These are phyloP conservation scores for Agriopis leucophaearia DNA, from an alignment of 2,888 invertebrate genomes.

Conservation along the genomic window DNA sequence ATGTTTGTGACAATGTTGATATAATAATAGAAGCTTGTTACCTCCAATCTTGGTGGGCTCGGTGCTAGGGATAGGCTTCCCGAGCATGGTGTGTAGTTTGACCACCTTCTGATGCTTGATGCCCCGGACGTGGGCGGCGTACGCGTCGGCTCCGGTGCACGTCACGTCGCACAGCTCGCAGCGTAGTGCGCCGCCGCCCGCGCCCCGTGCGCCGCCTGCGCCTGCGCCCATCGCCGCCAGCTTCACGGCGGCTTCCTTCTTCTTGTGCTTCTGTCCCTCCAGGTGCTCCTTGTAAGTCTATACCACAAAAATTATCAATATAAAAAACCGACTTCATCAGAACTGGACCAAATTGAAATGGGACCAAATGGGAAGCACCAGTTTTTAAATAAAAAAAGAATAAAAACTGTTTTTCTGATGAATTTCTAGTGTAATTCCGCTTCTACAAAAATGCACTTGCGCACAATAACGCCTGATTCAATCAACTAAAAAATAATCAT, in stretches of 20 bases:
- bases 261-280: constrained; percentile 99
- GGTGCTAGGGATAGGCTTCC: constrained; percentile 98
- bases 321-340: no score
- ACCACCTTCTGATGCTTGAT: constrained; percentile 99
- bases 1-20: no score
- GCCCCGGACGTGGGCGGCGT: constrained; percentile 98
- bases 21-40: constrained; percentile 13
- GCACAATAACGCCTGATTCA: no score
- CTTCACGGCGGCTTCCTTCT: constrained; percentile 94
- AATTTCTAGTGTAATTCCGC: no score
- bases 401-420: no score
- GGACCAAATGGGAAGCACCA: no score
- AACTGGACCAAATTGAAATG: no score
- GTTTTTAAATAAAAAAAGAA: no score
- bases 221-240: constrained; percentile 78
- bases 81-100: constrained; percentile 97
- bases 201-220: constrained; percentile 57
- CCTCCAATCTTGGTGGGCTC: constrained; percentile 94
- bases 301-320: no score
- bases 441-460: no score
- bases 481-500: no score
- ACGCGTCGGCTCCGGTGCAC: constrained; percentile 99
- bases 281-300: constrained; percentile 93
- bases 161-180: constrained; percentile 99
- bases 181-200: constrained; percentile 87